These are phyloP conservation scores for Pseudomyrmex gracilis DNA, from an alignment of 1,140 invertebrate genomes.

Conservation along the genomic window DNA sequence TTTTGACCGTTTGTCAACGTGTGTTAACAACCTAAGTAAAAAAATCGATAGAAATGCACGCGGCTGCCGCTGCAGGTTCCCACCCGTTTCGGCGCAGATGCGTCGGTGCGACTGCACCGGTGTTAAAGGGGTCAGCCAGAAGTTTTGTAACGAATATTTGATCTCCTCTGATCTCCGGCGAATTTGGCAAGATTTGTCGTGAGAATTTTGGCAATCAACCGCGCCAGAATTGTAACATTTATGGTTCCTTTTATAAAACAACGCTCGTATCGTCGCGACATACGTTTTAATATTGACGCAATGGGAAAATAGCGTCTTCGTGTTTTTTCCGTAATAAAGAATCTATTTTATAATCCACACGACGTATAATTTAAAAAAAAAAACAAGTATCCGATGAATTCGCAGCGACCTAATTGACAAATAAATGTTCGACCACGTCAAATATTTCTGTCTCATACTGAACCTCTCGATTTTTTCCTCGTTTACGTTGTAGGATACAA, in stretches of 20 bases:
- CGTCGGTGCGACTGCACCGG: slow-evolving; percentile 69
- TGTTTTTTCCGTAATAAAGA: too few species aligned
- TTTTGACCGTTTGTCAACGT: slow-evolving; percentile 45
- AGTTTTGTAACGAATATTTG: slow-evolving; percentile 11
- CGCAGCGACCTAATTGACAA: neutral
- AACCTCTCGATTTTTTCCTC: neutral
- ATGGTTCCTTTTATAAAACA: neutral
- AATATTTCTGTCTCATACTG: too few species aligned
- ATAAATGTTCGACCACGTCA: too few species aligned
- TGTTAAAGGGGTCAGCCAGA: slow-evolving; percentile 63
- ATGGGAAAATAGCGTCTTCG: neutral
- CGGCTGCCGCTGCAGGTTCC: slow-evolving; percentile 40
- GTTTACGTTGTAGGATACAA: slow-evolving; percentile 88
- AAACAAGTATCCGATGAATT: neutral
- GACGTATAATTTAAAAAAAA: too few species aligned
- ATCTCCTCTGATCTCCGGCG: neutral
- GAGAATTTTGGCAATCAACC: slow-evolving; percentile 43
- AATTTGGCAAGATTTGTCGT: slow-evolving; percentile 37
- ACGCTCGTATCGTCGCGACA: neutral
- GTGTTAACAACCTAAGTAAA: slow-evolving; percentile 78
- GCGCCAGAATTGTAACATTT: slow-evolving; percentile 4
- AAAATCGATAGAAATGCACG: slow-evolving; percentile 80
- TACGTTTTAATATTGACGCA: neutral
- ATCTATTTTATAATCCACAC: too few species aligned
- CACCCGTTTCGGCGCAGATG: slow-evolving; percentile 72